Evolutionary conservation across 2,797 vertebrate genomes (phyloP).

Genomic region (Taenioides sp.): DNA sequence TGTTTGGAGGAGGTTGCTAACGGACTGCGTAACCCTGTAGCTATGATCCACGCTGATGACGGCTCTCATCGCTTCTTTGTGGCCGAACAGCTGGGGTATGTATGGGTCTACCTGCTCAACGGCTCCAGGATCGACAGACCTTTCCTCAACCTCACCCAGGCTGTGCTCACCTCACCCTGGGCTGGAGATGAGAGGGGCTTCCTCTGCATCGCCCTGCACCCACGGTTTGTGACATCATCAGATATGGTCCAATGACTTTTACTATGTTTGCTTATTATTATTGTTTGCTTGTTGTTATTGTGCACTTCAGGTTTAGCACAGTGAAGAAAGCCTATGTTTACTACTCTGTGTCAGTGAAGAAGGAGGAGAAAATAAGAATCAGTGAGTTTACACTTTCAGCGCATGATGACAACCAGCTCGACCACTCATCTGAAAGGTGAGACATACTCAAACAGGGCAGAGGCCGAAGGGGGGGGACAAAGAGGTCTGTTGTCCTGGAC

Average conservation of each 20-base stretch:
- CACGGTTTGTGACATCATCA: constrained; percentile 53
- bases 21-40: constrained; percentile 82
- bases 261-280: neutral
- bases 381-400: constrained; percentile 79
- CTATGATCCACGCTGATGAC: constrained; percentile 83
- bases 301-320: constrained; percentile 49
- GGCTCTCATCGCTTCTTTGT: constrained; percentile 84
- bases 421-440: constrained; percentile 84
- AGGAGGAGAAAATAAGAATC: constrained; percentile 80
- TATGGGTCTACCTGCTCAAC: constrained; percentile 82
- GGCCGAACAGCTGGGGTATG: constrained; percentile 83
- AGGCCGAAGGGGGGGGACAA: too few relatives aligned
- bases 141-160: constrained; percentile 82
- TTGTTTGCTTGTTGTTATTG: neutral
- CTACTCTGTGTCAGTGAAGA: constrained; percentile 81
- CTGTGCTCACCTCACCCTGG: constrained; percentile 83
- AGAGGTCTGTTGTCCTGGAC: too few relatives aligned
- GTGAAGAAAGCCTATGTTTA: constrained; percentile 84
- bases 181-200: constrained; percentile 83
- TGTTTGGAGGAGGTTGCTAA: constrained; percentile 84
- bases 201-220: constrained; percentile 82
- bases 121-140: constrained; percentile 82
- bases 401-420: constrained; percentile 79
- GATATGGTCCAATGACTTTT: neutral
- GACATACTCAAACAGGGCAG: neutral